Base-by-base conservation (phyloP, 2,113 vertebrate genomes). In the Pomatorhinus ruficollis region DNA sequence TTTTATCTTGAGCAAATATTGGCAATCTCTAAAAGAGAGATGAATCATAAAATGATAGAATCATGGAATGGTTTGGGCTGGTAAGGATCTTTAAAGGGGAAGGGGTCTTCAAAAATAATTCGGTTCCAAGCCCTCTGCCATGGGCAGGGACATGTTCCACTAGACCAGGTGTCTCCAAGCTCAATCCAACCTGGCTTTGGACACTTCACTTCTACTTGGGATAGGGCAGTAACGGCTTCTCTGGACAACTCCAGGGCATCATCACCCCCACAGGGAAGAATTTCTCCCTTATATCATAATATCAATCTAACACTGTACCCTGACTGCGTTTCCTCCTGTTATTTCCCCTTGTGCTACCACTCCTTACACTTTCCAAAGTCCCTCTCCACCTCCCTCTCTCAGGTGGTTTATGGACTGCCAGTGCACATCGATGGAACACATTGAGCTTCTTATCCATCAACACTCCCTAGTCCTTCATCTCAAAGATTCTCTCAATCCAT, bases 181-280 rank as follows among this genome's bases (percentile, higher is more conserved):
- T 18, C 3, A 15, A 1, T 53, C 24, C n/a, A 40, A 0, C 20
- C 28, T 53, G 33, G 7, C 6, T 13, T 25, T 30, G 53, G 7
- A 47, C 3, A n/a, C 9, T n/a, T 4, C 4, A 30, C 9, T 39
- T 5, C 5, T 53, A 75, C 15, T 60, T 37, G 37, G 20, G n/a
- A n/a, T 22, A 10, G 6, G 33, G 7, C 23, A 89, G 45, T 3
- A 61, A 40, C 37, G 44, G 44, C 8, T 81, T 1, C 31, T 39
- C 12, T 44, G 59, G 59, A 5, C 3, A 44, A 0, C 2, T 4
- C 27, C 31, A 19, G 25, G 16, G 14, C 6, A 25, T 50, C 14
- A 3, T 10, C 25, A 65, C 6, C 10, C 25, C 56, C 31, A 13
- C 4, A 31, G 11, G 30, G 30, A 42, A 37, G 5, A 42, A 44